These are phyloP conservation scores for Dolichopus griseipennis DNA, from an alignment of 2,888 invertebrate genomes.

Conservation along the genomic window DNA sequence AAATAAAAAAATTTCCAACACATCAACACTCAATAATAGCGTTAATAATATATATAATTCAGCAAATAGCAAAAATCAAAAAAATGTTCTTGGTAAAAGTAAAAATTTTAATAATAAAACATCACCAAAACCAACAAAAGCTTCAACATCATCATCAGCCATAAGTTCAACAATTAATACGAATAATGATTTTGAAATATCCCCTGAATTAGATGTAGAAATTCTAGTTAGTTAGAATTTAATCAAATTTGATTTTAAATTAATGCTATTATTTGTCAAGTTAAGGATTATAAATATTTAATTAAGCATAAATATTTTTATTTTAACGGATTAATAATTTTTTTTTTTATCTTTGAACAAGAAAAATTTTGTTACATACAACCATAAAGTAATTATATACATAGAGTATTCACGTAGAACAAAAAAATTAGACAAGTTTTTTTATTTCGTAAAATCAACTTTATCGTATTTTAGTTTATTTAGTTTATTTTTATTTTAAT, in stretches of 20 bases:
- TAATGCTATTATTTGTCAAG: not conserved
- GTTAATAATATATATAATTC: not conserved
- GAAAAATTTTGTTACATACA: too few relatives aligned
- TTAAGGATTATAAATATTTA: not conserved
- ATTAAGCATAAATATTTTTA: not conserved
- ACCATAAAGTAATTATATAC: too few relatives aligned
- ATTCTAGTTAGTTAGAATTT: constrained; percentile 40
- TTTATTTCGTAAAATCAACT: too few relatives aligned
- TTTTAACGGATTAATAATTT: too few relatives aligned
- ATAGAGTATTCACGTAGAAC: too few relatives aligned
- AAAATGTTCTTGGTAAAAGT: not conserved
- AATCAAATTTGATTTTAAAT: not conserved
- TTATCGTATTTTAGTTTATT: too few relatives aligned
- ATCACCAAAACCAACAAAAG: constrained; percentile 2
- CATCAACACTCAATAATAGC: not conserved
- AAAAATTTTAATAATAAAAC: not conserved
- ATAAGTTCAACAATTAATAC: not conserved
- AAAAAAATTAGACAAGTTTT: too few relatives aligned
- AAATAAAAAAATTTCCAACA: constrained; percentile 24
- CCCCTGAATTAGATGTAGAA: constrained; percentile 41
- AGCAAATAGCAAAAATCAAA: not conserved
- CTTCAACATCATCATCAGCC: not conserved
- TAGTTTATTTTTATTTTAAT: too few relatives aligned
- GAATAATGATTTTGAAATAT: constrained; percentile 19
- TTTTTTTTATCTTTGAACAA: too few relatives aligned